Evolutionary conservation across 2,113 vertebrate genomes (phyloP).

Genomic region (Typhlomys cinereus): DNA sequence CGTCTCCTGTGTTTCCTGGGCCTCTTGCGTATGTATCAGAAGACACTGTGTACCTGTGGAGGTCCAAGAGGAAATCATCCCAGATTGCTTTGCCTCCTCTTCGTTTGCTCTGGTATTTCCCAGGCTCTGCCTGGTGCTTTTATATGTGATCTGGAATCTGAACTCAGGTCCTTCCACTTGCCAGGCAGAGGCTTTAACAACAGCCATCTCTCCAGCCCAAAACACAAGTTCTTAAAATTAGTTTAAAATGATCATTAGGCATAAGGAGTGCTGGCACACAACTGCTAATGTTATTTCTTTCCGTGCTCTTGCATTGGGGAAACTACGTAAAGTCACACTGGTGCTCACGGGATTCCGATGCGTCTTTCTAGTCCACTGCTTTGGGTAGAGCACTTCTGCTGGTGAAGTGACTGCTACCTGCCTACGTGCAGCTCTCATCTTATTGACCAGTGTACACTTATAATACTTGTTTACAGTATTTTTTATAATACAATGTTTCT

Average conservation of each 20-base stretch:
- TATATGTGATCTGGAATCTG: no score
- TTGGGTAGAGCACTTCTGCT: neutral
- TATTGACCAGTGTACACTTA: neutral
- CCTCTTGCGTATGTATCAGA: no score
- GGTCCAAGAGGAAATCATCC: no score
- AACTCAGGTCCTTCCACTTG: no score
- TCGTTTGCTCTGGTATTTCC: no score
- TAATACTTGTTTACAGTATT: no score
- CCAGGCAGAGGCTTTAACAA: no score
- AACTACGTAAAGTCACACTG: neutral
- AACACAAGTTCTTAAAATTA: neutral
- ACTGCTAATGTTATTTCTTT: neutral
- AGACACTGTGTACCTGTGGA: no score
- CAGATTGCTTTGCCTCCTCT: no score
- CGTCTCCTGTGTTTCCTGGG: no score
- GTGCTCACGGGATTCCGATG: neutral
- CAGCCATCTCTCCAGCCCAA: no score
- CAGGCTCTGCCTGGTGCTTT: no score
- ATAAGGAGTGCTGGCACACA: neutral
- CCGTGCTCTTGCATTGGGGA: neutral
- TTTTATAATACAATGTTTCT: neutral
- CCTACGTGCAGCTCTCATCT: neutral
- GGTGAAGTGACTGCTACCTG: neutral
- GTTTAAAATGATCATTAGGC: neutral
- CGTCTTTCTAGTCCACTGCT: neutral